These are phyloP conservation scores for Chelidonichthys spinosus DNA, from an alignment of 2,797 vertebrate genomes.

Conservation along the genomic window DNA sequence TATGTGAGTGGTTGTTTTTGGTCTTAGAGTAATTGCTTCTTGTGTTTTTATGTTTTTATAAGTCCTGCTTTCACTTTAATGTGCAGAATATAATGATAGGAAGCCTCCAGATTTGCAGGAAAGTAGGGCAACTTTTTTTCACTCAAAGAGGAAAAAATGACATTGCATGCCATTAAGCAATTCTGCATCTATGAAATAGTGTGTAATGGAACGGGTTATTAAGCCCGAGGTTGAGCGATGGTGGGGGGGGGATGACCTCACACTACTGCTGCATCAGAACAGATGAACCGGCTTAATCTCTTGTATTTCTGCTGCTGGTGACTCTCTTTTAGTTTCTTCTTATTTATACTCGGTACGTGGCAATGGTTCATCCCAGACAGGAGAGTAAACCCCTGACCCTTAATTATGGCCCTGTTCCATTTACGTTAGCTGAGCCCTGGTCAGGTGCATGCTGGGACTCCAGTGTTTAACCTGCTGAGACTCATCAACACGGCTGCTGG, in stretches of 20 bases:
- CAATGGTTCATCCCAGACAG: too few species aligned
- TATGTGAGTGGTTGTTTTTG: conserved; percentile 48
- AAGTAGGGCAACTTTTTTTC: conserved; percentile 44
- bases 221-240: conserved; percentile 11
- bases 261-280: neutral
- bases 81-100: conserved; percentile 50
- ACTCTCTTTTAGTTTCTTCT: neutral
- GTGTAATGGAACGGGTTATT: conserved; percentile 33
- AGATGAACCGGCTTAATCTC: neutral
- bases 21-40: conserved; percentile 54
- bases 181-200: conserved; percentile 23
- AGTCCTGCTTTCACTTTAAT: conserved; percentile 42
- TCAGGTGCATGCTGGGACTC: too few species aligned
- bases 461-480: too few species aligned
- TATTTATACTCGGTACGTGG: too few species aligned
- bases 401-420: too few species aligned
- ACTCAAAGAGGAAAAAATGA: conserved; percentile 7
- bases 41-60: conserved; percentile 14
- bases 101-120: conserved; percentile 52
- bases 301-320: neutral
- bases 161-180: conserved; percentile 36
- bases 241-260: conserved; percentile 8
- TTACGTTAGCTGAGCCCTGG: too few species aligned
- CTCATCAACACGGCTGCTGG: too few species aligned
- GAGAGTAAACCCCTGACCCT: too few species aligned